Percentiles rank a stretch among this genome's conserved stretches.
Conservation (phyloP, 2,797 vertebrate genomes). For the Sciurus carolinensis region DNA sequence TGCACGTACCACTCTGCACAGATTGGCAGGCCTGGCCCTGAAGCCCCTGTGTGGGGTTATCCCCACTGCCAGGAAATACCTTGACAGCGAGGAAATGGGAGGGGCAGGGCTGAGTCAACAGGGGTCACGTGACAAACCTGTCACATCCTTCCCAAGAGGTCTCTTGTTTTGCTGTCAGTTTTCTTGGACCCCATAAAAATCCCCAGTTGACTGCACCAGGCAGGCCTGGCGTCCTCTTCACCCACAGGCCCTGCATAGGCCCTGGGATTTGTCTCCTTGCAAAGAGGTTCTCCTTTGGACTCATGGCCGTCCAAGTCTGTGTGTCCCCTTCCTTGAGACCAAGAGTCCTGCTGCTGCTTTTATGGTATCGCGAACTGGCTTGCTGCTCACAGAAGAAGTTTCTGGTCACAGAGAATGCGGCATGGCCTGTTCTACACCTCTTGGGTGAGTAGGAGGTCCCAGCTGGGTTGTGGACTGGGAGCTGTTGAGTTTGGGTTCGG, state of each 20-base stretch:
- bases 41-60: background rate
- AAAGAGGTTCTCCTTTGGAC: background rate
- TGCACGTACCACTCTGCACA: background rate
- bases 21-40: background rate
- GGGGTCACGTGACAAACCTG: background rate
- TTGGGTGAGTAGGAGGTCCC: background rate
- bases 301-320: background rate
- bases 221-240: background rate
- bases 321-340: background rate
- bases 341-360: background rate
- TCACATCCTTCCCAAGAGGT: background rate
- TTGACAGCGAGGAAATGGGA: background rate
- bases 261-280: background rate
- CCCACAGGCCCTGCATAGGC: too few species aligned
- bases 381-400: background rate
- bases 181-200: background rate
- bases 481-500: background rate
- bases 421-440: background rate
- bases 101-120: background rate
- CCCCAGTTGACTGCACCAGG: background rate
- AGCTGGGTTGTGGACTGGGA: background rate
- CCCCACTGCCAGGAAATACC: background rate
- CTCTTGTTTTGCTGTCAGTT: background rate
- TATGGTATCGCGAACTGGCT: background rate
- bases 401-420: background rate